Base-by-base conservation (phyloP, 1,140 invertebrate genomes). In the Nasonia longicornis region DNA sequence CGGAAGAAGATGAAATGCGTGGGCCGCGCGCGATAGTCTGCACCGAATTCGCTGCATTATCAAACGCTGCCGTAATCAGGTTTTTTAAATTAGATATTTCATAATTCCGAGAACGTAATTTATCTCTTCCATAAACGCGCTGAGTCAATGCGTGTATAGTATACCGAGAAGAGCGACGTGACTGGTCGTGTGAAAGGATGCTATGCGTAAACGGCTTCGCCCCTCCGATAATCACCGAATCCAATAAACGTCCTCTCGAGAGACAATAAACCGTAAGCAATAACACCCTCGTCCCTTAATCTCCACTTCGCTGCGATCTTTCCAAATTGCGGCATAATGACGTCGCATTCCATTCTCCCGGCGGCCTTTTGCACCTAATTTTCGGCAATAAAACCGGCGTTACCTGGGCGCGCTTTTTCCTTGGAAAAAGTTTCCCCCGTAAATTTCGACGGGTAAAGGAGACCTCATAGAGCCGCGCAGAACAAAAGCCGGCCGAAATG, bases 361-460 rank as follows among this genome's bases (percentile, higher is more conserved):
- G 1, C 11, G 26, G 70, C 20, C 8, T 71, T 80, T 75, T 52
- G 42, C 79, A 75, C 79, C 79, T 75, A 70, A 74, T 80, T 80
- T 73, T 80, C 71, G 1, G 78, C 45, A 79, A 79, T 73, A 79
- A 73, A 70, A 72, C 38, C 38, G 14, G 58, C 78, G 78, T 29
- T 79, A 79, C 78, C 69, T 64, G 64, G 38, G n/a, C 12, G 12
- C 42, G 38, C 71, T 26, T 64, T 76, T 83, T 79, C 66, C 76
- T 63, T 35, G 77, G 80, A 79, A 78, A 83, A 81, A 70, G 26
- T 74, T 78, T 31, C 3, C 72, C 79, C 70, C 64, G 79, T 75
- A 76, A 81, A 71, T 76, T 67, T 81, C 31, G 38, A 29, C 58
- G 14, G 52, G 29, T 38, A 70, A 74, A 69, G 63, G 71, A 80